Conservation (phyloP, 2,888 invertebrate genomes). For the Drosophila picticornis region DNA sequence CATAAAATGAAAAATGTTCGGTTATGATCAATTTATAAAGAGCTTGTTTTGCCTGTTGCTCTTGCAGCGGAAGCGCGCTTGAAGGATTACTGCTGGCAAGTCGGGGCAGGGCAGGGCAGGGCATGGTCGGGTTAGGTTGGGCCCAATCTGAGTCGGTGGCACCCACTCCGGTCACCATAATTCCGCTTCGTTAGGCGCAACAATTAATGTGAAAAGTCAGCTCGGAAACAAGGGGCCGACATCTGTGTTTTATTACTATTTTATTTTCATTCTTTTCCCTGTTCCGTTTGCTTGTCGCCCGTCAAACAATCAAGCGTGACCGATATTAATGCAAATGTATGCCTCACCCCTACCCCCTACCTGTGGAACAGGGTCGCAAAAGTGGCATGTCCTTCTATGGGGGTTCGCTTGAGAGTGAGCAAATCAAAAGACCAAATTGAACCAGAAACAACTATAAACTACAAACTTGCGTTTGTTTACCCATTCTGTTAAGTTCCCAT, state of each 20-base stretch:
- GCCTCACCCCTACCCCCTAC: background rate
- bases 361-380: slow-evolving; percentile 16
- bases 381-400: slow-evolving; percentile 36
- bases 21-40: slow-evolving; percentile 18
- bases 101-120: slow-evolving; percentile 5
- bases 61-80: slow-evolving; percentile 71
- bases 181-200: slow-evolving; percentile 76
- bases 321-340: slow-evolving; percentile 69
- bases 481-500: slow-evolving; percentile 55
- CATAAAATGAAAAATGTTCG: background rate
- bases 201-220: slow-evolving; percentile 63
- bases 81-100: slow-evolving; percentile 60
- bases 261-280: background rate
- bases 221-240: slow-evolving; percentile 9
- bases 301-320: slow-evolving; percentile 73
- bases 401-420: no score
- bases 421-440: background rate
- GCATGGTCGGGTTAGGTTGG: slow-evolving; percentile 1
- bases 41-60: slow-evolving; percentile 31
- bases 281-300: slow-evolving; percentile 31
- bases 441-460: slow-evolving; percentile 27
- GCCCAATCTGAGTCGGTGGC: slow-evolving; percentile 33
- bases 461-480: slow-evolving; percentile 54
- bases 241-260: background rate
- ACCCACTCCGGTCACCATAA: slow-evolving; percentile 52